These are phyloP conservation scores for Butorides virescens DNA, from an alignment of 2,113 vertebrate species.

Conservation along the genomic window DNA sequence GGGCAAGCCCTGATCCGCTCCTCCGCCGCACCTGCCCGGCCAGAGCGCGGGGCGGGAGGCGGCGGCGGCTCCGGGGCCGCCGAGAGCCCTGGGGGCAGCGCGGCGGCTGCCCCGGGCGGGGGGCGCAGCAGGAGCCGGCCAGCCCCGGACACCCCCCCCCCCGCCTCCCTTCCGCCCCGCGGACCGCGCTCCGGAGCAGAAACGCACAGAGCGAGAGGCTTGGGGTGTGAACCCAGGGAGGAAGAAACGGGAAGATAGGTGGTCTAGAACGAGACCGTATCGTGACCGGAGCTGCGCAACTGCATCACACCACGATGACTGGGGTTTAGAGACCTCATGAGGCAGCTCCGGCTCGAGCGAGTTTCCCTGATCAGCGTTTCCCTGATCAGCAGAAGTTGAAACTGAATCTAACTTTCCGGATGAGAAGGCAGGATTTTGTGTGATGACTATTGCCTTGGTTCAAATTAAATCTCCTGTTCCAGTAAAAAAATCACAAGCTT, in stretches of 20 bases:
- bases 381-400: background rate
- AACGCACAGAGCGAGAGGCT: background rate
- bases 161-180: background rate
- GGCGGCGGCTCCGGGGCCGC: background rate
- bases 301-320: background rate
- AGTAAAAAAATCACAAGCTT: slow-evolving; percentile 26
- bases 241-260: background rate
- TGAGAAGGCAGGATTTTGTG: background rate
- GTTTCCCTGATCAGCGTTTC: background rate
- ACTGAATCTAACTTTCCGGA: background rate
- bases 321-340: background rate
- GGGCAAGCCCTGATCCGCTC: background rate
- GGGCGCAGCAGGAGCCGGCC: background rate
- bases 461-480: background rate
- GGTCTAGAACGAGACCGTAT: background rate
- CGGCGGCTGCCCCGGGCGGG: background rate
- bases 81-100: background rate
- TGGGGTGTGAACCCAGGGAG: background rate
- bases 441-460: background rate
- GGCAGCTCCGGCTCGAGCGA: background rate
- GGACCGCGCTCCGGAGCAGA: background rate
- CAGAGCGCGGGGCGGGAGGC: background rate
- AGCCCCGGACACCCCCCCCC: background rate
- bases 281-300: background rate
- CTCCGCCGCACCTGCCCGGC: background rate